A percentile compares a stretch with the other conserved stretches of the same genome.
Evolutionary conservation across 2,113 vertebrate species (phyloP).

Genomic region (Pseudorhombus dupliciocellatus): DNA sequence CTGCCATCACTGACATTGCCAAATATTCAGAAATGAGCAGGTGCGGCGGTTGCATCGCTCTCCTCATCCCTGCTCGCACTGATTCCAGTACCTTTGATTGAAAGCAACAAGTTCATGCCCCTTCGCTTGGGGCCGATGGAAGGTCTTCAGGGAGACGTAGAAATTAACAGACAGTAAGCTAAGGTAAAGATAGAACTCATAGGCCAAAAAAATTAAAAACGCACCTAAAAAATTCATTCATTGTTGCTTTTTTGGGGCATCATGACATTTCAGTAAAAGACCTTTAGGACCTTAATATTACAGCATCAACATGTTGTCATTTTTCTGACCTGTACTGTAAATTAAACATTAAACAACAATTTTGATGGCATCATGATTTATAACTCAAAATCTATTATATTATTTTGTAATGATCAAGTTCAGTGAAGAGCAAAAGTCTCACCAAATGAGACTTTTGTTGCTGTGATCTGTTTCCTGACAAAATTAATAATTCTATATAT

Average conservation of each 20-base stretch:
- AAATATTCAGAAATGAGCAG: conserved; percentile 12
- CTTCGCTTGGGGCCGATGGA: not conserved
- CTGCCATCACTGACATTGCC: conserved; percentile 2
- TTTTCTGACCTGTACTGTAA: too few species aligned
- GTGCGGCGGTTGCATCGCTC: not conserved
- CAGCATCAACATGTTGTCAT: too few species aligned
- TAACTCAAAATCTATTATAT: too few species aligned
- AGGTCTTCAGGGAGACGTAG: not conserved
- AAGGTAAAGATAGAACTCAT: conserved; percentile 2
- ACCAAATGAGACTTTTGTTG: not conserved
- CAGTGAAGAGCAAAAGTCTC: too few species aligned
- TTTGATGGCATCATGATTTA: too few species aligned
- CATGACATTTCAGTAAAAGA: not conserved
- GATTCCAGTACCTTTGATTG: not conserved
- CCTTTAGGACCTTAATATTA: too few species aligned
- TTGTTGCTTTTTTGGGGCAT: not conserved
- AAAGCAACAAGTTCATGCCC: conserved; percentile 4
- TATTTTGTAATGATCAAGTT: too few species aligned
- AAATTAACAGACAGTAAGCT: not conserved
- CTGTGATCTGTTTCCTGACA: not conserved
- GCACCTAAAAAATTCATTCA: not conserved
- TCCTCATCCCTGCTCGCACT: not conserved
- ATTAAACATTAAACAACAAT: too few species aligned
- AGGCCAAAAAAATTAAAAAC: conserved; percentile 10
- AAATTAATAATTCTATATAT: not conserved